Evolutionary conservation across 64 coral and sea anemone species (phyloP), one percentile per base, ranked within the genome.

Genomic region (Cladopsammia gracilis): DNA sequence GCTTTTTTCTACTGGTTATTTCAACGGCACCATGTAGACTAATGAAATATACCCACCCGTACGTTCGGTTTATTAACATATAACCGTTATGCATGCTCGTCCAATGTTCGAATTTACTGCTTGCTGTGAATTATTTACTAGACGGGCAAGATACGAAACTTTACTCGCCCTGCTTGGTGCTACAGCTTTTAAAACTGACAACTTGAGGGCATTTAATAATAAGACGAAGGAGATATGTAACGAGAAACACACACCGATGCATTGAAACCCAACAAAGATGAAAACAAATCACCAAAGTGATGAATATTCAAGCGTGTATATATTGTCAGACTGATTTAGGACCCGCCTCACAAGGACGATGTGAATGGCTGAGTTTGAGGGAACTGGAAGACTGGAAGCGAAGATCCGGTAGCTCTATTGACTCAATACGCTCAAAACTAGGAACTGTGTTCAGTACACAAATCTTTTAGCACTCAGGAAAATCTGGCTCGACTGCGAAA

Each of bases 321-420:
- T 73, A 65, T 82, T 91, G 89, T 68, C 89, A 91, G 57, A 91
- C 70, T 73, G 57, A 91, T 72, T 73, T 58, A 83, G 80, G 80
- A 71, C 89, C 89, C 89, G 89, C 89, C 89, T 91, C 70, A 84
- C 14, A 34, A 34, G 64, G 50, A 70, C 53, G 19, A 24, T 74
- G 62, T 91, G 89, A 91, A 84, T 91, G 89, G 80, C 78, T 82
- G 62, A 68, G 19, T 45, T 84, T 84, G 3, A 50, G 80, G 80
- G 80, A 91, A 62, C 89, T 91, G 89, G 77, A 91, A 83, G 89
- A 48, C 89, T 91, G 89, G 77, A 91, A 83, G 89, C 89, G 50
- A 83, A 83, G 89, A 91, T 91, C 89, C 89, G 89, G 89, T 83
- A n/a, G 58, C 58, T 83, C 77, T 91, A 70, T 91, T 91, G 89